Evolutionary conservation across 53 echinoderm and acorn worm species (phyloP).

Genomic region (Arbacia lixula): DNA sequence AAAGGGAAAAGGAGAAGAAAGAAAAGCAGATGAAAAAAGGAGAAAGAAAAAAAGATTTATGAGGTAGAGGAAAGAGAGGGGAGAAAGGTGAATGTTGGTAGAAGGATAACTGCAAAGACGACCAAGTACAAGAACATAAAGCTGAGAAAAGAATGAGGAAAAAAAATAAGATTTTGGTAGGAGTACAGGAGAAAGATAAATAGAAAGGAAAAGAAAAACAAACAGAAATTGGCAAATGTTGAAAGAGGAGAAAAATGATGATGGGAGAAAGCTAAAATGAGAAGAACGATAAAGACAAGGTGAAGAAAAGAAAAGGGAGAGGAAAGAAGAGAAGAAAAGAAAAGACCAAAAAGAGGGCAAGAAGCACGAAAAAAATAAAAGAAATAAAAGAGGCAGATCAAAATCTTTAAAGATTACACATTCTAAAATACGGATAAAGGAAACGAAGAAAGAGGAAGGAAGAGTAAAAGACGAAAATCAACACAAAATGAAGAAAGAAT

Average conservation of each 20-base stretch:
- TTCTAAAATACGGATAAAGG: too few relatives aligned
- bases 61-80: neutral
- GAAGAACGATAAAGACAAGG: neutral
- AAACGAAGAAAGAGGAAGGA: neutral
- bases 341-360: neutral
- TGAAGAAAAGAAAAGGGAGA: neutral
- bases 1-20: neutral
- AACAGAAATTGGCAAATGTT: neutral
- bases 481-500: too few relatives aligned
- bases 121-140: neutral
- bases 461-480: neutral
- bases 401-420: too few relatives aligned
- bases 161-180: neutral
- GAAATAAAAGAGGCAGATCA: neutral
- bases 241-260: neutral
- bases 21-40: neutral
- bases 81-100: neutral
- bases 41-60: neutral
- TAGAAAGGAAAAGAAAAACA: slow-evolving; percentile 14
- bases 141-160: neutral
- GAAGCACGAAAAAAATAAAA: neutral
- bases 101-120: neutral
- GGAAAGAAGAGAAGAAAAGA: neutral
- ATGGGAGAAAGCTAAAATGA: neutral
- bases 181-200: neutral